Conservation (phyloP, 2,888 invertebrate species). For the Phytoseiulus persimilis region DNA sequence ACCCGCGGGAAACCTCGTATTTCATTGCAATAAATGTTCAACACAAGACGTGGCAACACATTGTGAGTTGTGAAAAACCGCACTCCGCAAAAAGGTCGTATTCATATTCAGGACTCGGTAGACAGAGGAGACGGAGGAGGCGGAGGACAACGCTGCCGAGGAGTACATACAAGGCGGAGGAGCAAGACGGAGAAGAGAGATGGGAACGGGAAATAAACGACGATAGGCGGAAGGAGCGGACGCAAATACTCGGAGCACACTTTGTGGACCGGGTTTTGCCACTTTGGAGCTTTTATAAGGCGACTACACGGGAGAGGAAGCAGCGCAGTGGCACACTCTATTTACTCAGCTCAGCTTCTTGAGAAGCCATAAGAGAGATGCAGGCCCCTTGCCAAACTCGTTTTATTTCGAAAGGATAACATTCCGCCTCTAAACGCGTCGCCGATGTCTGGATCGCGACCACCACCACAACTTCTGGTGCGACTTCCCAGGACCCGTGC, state of each 20-base stretch:
- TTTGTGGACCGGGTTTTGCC: conserved; percentile 14
- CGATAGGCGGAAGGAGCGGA: not conserved
- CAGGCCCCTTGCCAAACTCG: not conserved
- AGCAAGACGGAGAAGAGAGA: not conserved
- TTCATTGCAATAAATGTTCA: not conserved
- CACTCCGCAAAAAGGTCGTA: not conserved
- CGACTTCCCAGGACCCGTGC: not conserved
- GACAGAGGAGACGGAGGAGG: not conserved
- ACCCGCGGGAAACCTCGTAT: not conserved
- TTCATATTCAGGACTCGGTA: not conserved
- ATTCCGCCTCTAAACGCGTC: not conserved
- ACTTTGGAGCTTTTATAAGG: conserved; percentile 37
- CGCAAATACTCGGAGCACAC: conserved; percentile 5
- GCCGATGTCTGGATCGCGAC: not conserved
- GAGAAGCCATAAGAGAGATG: not conserved
- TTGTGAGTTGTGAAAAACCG: not conserved
- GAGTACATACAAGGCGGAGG: not conserved
- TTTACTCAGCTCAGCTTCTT: conserved; percentile 5
- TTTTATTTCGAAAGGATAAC: conserved; percentile 5
- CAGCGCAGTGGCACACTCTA: not conserved
- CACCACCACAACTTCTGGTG: not conserved
- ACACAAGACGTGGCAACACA: not conserved
- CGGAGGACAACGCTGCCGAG: not conserved
- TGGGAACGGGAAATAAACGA: not conserved
- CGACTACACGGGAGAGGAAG: not conserved